phyloP scores from a whole-genome alignment of 2,888 invertebrate species.

The Emmelina monodactyla region DNA sequence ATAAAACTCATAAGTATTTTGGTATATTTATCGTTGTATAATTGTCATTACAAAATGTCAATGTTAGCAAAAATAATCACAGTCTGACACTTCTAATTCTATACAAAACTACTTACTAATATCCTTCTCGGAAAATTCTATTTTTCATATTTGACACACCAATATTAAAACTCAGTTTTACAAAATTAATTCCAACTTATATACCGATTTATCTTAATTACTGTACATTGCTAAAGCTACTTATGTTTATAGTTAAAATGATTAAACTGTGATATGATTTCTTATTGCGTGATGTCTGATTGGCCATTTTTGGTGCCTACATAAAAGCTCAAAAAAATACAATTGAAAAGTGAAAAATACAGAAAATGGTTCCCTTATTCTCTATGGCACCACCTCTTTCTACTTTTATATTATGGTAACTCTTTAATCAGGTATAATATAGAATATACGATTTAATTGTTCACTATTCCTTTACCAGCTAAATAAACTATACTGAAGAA shows the following conservation, averaged over 20 bases:
- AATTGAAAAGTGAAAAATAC: not conserved
- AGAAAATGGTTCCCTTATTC: slow-evolving; percentile 1
- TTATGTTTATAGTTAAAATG: no score
- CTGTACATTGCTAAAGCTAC: no score
- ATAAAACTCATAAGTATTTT: slow-evolving; percentile 28
- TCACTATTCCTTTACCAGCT: slow-evolving; percentile 18
- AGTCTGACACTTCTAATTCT: slow-evolving; percentile 54
- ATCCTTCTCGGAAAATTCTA: no score
- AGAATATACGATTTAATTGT: not conserved
- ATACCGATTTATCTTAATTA: no score
- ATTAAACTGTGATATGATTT: no score
- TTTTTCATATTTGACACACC: no score
- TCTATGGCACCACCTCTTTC: slow-evolving; percentile 23
- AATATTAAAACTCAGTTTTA: no score
- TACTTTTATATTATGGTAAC: slow-evolving; percentile 45
- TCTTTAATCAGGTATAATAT: slow-evolving; percentile 41
- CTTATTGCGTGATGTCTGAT: no score
- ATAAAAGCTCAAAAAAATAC: not conserved
- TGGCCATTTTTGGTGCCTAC: no score
- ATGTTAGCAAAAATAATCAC: slow-evolving; percentile 67
- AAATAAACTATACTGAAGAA: slow-evolving; percentile 14
- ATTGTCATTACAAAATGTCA: slow-evolving; percentile 65
- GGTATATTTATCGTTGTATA: slow-evolving; percentile 61
- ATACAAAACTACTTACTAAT: slow-evolving; percentile 20
- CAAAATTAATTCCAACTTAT: no score